phyloP scores from a whole-genome alignment of 2,113 vertebrate genomes.

The Gnathonemus longibarbis region DNA sequence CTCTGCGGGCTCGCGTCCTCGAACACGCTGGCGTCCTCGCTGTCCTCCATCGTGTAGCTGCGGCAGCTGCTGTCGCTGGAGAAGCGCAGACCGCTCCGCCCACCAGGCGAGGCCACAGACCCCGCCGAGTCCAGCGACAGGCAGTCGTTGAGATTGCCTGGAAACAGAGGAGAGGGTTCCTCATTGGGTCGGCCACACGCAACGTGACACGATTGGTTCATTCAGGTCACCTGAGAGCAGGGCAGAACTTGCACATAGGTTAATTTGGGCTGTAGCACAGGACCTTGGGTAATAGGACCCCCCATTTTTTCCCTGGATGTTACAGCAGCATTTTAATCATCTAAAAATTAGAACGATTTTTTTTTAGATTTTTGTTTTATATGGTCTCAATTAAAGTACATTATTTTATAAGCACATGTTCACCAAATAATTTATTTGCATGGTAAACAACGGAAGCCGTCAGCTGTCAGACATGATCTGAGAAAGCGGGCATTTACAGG shows the following conservation, averaged over 20 bases:
- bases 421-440: background rate
- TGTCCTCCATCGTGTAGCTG: slow-evolving; percentile 71
- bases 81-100: slow-evolving; percentile 48
- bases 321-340: background rate
- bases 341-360: background rate
- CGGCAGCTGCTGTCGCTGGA: slow-evolving; percentile 83
- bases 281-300: background rate
- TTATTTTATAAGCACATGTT: background rate
- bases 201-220: background rate
- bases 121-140: slow-evolving; percentile 24
- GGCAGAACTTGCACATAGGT: background rate
- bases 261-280: background rate
- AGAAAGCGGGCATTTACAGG: background rate
- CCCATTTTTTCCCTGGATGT: background rate
- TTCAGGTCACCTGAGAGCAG: background rate
- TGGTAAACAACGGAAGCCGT: background rate
- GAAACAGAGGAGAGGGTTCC: slow-evolving; percentile 17
- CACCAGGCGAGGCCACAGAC: slow-evolving; percentile 12
- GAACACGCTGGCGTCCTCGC: slow-evolving; percentile 69
- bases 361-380: background rate
- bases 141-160: slow-evolving; percentile 62
- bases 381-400: background rate
- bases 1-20: slow-evolving; percentile 61
- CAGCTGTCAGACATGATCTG: background rate
- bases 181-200: background rate